Evolutionary conservation across 2,113 vertebrate species (phyloP).

Genomic region (Pangasianodon hypophthalmus): DNA sequence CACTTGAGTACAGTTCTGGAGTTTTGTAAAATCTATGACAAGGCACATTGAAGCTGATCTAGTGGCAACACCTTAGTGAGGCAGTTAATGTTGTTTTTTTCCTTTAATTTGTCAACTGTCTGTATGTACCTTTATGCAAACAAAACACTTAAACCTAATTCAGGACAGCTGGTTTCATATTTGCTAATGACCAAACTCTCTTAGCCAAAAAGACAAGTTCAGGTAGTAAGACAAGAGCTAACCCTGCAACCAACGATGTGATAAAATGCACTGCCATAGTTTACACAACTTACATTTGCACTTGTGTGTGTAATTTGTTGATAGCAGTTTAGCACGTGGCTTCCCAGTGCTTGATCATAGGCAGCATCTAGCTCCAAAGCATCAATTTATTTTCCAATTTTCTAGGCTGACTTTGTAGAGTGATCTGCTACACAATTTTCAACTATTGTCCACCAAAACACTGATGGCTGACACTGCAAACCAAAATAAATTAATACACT

Average conservation of each 20-base stretch:
- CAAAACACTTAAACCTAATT: background rate
- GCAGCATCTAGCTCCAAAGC: background rate
- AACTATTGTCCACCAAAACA: background rate
- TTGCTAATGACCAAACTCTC: conserved; percentile 8
- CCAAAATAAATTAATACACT: background rate
- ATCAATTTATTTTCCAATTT: background rate
- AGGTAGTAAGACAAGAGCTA: background rate
- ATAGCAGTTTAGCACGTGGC: background rate
- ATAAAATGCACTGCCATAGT: background rate
- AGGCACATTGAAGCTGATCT: background rate
- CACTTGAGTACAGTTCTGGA: background rate
- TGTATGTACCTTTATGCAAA: conserved; percentile 2
- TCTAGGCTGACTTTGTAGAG: background rate
- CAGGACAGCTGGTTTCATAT: background rate
- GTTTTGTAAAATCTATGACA: too few relatives aligned
- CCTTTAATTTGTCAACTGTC: conserved; percentile 2
- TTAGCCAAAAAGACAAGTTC: background rate
- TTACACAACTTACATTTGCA: conserved; percentile 15
- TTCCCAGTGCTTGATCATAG: background rate
- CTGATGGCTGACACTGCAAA: background rate
- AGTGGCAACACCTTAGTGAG: background rate
- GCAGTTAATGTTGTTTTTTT: background rate
- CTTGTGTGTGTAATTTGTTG: background rate
- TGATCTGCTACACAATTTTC: background rate
- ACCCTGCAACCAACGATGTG: background rate